Conservation (phyloP, 2,113 vertebrate species). For the Natator depressus region DNA sequence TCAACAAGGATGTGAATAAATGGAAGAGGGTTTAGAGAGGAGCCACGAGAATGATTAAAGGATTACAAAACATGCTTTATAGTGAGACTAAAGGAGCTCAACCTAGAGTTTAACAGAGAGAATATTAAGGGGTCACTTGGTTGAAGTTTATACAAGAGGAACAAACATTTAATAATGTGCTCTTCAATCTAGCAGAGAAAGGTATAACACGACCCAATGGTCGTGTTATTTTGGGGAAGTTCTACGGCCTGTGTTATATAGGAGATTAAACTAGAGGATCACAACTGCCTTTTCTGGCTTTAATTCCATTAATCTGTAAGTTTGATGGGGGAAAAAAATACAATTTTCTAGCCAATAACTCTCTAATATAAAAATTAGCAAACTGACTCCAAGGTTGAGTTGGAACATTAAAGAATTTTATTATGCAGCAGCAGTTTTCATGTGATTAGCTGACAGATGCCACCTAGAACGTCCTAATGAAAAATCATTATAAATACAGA, state of each 20-base stretch:
- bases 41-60: not conserved
- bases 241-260: not conserved
- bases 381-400: not conserved
- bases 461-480: not conserved
- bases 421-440: not conserved
- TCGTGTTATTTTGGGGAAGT: not conserved
- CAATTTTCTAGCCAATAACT: not conserved
- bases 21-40: not conserved
- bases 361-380: not conserved
- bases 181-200: not conserved
- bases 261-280: not conserved
- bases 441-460: not conserved
- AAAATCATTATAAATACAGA: not conserved
- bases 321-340: not conserved
- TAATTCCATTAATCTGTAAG: not conserved
- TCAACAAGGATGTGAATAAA: not conserved
- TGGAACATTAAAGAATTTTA: not conserved
- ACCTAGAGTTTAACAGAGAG: not conserved
- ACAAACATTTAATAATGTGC: not conserved
- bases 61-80: not conserved
- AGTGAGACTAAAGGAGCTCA: not conserved
- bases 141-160: not conserved
- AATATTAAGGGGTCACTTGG: not conserved
- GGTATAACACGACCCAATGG: not conserved
- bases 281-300: not conserved